Base-by-base conservation (phyloP, 1,140 invertebrate genomes). In the Caenorhabditis remanei region DNA sequence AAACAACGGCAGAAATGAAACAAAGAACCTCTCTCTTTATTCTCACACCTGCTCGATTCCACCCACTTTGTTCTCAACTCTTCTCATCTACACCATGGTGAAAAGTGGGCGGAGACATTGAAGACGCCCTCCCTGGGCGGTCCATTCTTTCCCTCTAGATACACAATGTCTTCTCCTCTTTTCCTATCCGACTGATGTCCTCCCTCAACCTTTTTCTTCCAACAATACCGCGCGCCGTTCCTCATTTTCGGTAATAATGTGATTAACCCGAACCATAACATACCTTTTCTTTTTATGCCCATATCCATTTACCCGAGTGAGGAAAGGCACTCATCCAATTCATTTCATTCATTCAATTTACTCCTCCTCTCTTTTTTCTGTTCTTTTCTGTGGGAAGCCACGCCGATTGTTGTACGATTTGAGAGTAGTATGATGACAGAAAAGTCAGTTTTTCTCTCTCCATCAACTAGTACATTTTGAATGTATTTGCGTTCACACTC, bases 201-300 rank as follows among this genome's bases (percentile, higher is more conserved):
- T 79, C 16, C 71, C 46, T 43, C 9, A 16, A 46, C 71, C 71
- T 50, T 79, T 46, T 32, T 32, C 41, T 75, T 46, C 41, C 43
- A 75, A 32, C 32, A 32, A 75, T 75, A 48, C 71, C 50, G 50
- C 50, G 50, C 71, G 71, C 71, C 71, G 71, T 79, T 79, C 71
- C 71, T 79, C 71, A 79, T 79, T 79, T 79, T 79, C 71, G 71
- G 71, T 79, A 79, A 79, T 79, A 79, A 79, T 79, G 71, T 79
- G 71, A 79, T 79, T 79, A 79, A 79, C 71, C 71, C 71, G 46
- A 79, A 79, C 71, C 71, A 79, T 79, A 79, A 79, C 71, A 79
- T 71, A 43, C 40, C 43, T 79, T 40, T 14, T 79, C 24, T n/a
- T 79, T 79, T 79, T 79, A 79, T 79, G 71, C 32, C 71, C n/a